Evolutionary conservation across 2,797 vertebrate genomes (phyloP), one percentile per base, ranked within the genome.

Genomic region (Falco concolor): DNA sequence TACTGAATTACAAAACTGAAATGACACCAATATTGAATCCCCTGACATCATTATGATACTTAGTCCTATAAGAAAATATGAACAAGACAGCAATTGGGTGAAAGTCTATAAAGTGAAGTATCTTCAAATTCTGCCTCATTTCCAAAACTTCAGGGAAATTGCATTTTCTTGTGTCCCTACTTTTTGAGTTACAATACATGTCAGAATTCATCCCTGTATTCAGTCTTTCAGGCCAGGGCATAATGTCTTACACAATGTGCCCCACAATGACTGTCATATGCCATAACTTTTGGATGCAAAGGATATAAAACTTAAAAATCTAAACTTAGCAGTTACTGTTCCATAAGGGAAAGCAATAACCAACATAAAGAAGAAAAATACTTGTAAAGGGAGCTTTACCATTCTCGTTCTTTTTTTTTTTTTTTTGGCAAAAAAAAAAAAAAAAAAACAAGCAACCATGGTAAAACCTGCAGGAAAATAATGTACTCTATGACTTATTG

Each of bases 161-260:
- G 6, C 0, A 0, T 13, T 27, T 83, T 57, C 21, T 5, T 1
- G 3, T 60, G 8, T 5, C 13, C 53, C 10, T 47, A 45, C 28
- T 56, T 67, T 76, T 63, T 4, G 49, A 64, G 21, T 49, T 73
- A 52, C 1, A n/a, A 17, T 3, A 6, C 0, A 5, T 23, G 15
- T 28, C 13, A 84, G 12, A 59, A 69, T 79, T 73, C 13, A 54
- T 24, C 5, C 20, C 12, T 27, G 7, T 44, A 52, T 54, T 47
- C 8, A 63, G 13, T 52, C 19, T 69, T 86, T 65, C 32, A 77
- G 34, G 30, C 13, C 22, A 38, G 8, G 12, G 11, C 12, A 67
- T 42, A 65, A 20, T 36, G 0, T 59, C 73, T 45, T 73, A 7
- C 5, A 40, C 59, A 54, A 52, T 2, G 1, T 34, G 9, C 5